Evolutionary conservation across 2,888 invertebrate genomes (phyloP), one percentile per base, ranked within the genome.

Genomic region (Melanargia galathea): DNA sequence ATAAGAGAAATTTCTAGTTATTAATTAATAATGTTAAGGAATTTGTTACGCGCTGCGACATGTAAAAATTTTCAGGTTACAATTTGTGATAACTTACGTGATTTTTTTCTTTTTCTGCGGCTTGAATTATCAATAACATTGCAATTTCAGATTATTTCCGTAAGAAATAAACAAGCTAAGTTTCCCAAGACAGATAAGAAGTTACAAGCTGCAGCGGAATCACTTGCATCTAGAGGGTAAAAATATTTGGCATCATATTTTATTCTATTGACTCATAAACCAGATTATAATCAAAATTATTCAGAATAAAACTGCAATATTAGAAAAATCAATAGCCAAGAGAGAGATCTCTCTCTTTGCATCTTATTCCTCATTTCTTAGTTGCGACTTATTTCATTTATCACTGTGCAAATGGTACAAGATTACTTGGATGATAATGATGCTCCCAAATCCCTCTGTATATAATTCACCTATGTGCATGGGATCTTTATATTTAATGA

Each of bases 211-310:
- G 87, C 93, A 64, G 93, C 93, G 55, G 92, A 94, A 81, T 94
- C 95, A 54, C 84, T 95, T 74, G 93, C 94, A 69, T 89, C 94
- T 33, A 94, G 94, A 92, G 95, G 95, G 95, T 95, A 91, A 62
- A 16, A 13, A n/a, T 40, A 40, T 10, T 43, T 43, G 16, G 8
- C 18, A 18, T 43, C 43, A 16, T 43, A 43, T 10, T 18, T 38
- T n/a, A 38, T n/a, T 18, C 18, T 18, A 43, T 43, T 8, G 18
- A 40, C 16, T 16, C 16, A 40, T 4, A 35, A 13, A 11, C 35
- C 13, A 35, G 35, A 13, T 35, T 13, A 35, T 11, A 35, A 1
- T 35, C 11, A 38, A n/a, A 38, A n/a, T 3, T 38, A 11, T 13
- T 38, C 2, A 3, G n/a, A n/a, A n/a, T n/a, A n/a, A n/a, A n/a